Conservation (phyloP, 2,888 invertebrate genomes). For the Salpingus planirostris region DNA sequence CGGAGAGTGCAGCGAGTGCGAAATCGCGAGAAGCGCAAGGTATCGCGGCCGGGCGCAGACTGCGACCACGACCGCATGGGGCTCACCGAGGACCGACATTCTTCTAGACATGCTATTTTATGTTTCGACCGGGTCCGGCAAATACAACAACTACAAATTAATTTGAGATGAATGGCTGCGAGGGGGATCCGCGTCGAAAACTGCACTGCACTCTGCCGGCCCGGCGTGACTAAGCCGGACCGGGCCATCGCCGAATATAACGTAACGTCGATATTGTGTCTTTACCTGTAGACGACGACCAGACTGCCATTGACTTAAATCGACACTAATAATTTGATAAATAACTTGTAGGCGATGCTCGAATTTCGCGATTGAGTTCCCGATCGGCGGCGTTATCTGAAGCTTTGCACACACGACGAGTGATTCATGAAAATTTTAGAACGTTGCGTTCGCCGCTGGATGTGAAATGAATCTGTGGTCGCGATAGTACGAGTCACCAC, state of each 20-base stretch:
- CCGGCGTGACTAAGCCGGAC: no score
- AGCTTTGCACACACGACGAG: no score
- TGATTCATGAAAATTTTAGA: constrained; percentile 6
- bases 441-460: constrained; percentile 4
- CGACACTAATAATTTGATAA: not conserved
- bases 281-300: constrained; percentile 13
- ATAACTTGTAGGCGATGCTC: constrained; percentile 1
- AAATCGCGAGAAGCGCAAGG: constrained; percentile 24
- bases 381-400: constrained; percentile 1
- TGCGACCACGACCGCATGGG: constrained; percentile 25
- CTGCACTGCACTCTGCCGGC: constrained; percentile 1
- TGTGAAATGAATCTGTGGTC: constrained; percentile 11
- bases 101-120: constrained; percentile 25
- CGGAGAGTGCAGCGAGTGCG: constrained; percentile 11
- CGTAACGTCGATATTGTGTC: constrained; percentile 1
- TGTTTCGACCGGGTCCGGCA: constrained; percentile 24
- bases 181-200: constrained; percentile 1
- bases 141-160: constrained; percentile 7
- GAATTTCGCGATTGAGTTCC: constrained; percentile 1
- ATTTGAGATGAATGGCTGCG: constrained; percentile 7
- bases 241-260: not conserved
- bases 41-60: constrained; percentile 28
- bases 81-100: constrained; percentile 22
- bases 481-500: constrained; percentile 12
- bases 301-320: constrained; percentile 13